phyloP scores from a whole-genome alignment of 2,113 vertebrate genomes.

The Podarcis muralis region DNA sequence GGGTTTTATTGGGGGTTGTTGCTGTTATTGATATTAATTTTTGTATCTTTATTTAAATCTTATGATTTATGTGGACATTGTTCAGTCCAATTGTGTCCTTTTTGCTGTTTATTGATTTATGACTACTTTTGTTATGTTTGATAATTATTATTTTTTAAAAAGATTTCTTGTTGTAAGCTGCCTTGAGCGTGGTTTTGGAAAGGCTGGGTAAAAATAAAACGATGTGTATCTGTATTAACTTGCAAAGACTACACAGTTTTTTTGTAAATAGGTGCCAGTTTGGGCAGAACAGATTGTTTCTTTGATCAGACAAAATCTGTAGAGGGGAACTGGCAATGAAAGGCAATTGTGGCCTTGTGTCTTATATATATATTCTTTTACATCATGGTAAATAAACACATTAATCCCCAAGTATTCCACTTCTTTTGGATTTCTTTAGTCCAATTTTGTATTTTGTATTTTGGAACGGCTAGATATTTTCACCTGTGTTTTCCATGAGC shows the following conservation, averaged over 20 bases:
- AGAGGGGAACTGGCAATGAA: background rate
- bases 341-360: background rate
- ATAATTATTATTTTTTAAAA: no score
- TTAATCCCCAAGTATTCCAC: background rate
- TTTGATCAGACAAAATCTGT: background rate
- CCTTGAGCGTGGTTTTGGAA: no score
- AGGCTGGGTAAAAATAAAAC: no score
- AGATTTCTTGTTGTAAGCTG: no score
- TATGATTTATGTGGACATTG: no score
- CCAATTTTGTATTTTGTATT: background rate
- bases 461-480: background rate
- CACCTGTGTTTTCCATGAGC: background rate
- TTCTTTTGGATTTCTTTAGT: background rate
- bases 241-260: background rate
- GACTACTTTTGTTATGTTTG: no score
- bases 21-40: no score
- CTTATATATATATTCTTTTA: background rate
- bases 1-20: no score
- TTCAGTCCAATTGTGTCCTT: no score
- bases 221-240: no score
- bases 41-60: no score
- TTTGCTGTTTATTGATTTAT: no score
- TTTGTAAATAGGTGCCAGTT: background rate
- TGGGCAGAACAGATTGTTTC: background rate
- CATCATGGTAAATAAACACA: background rate